These are phyloP conservation scores for Drosophila mojavensis DNA, from an alignment of 1,140 invertebrate species.

Conservation along the genomic window DNA sequence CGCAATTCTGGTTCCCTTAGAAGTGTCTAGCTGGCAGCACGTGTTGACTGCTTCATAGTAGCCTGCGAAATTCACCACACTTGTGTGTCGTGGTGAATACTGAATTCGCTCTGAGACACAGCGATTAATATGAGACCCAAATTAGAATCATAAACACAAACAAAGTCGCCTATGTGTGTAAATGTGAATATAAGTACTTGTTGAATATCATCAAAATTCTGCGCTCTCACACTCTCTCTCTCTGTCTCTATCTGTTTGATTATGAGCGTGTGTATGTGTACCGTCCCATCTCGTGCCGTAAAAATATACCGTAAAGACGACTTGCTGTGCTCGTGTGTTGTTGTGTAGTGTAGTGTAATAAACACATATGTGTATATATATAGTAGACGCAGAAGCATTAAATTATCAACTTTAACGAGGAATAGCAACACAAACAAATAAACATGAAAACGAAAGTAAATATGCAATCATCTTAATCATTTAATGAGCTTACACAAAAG, in stretches of 20 bases:
- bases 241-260: not conserved
- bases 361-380: not conserved
- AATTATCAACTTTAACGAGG: conserved; percentile 4
- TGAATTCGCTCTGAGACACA: conserved; percentile 12
- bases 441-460: conserved; percentile 81
- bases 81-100: conserved; percentile 45
- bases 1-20: not conserved
- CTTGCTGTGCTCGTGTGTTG: conserved; percentile 11
- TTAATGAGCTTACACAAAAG: conserved; percentile 20
- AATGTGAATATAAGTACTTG: conserved; percentile 44
- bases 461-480: conserved; percentile 53
- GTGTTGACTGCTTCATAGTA: conserved; percentile 13
- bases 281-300: conserved; percentile 6
- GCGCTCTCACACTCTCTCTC: not conserved
- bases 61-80: conserved; percentile 27
- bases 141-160: conserved; percentile 43
- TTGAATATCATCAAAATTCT: conserved; percentile 50
- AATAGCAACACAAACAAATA: conserved; percentile 28
- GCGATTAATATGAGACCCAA: conserved; percentile 34
- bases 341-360: not conserved
- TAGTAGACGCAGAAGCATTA: not conserved
- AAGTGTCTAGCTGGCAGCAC: conserved; percentile 10
- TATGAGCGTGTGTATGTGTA: not conserved
- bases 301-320: conserved; percentile 35
- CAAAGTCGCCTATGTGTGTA: not conserved